Evolutionary conservation across 2,797 vertebrate species (phyloP).

Genomic region (Schizopygopsis pylzovi): DNA sequence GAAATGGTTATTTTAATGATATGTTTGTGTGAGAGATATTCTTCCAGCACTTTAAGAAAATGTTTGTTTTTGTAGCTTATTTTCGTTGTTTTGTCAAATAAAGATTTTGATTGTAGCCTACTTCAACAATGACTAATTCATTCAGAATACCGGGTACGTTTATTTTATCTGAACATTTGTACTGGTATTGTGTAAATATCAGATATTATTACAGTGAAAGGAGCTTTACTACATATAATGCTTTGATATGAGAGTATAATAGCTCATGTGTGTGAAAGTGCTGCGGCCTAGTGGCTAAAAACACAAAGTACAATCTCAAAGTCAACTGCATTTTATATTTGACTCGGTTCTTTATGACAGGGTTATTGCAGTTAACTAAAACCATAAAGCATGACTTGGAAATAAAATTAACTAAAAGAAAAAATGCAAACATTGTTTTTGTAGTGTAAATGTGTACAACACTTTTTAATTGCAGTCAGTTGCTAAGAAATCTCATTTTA

Average conservation of each 20-base stretch:
- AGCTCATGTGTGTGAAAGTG: background rate
- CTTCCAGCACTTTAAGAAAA: slow-evolving; percentile 56
- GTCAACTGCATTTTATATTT: background rate
- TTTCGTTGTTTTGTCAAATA: slow-evolving; percentile 48
- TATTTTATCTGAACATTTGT: background rate
- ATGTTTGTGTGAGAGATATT: slow-evolving; percentile 42
- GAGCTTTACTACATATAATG: background rate
- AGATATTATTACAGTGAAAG: background rate
- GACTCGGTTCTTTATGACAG: background rate
- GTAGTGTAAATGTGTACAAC: background rate
- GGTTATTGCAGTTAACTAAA: background rate
- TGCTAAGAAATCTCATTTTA: background rate
- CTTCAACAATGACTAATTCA: background rate
- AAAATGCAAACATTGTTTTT: background rate
- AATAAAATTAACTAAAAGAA: background rate
- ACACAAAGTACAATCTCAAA: background rate
- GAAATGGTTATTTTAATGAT: slow-evolving; percentile 24
- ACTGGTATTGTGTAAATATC: background rate
- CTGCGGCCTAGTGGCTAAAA: background rate
- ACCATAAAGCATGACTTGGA: background rate
- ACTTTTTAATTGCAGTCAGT: background rate
- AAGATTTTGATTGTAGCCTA: slow-evolving; percentile 1
- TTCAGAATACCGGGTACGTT: background rate
- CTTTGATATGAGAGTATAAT: background rate
- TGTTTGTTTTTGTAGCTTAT: slow-evolving; percentile 41